Percentiles rank a stretch among this genome's conserved stretches.
Conservation (phyloP, 2,888 invertebrate genomes). For the Volucella inflata region DNA sequence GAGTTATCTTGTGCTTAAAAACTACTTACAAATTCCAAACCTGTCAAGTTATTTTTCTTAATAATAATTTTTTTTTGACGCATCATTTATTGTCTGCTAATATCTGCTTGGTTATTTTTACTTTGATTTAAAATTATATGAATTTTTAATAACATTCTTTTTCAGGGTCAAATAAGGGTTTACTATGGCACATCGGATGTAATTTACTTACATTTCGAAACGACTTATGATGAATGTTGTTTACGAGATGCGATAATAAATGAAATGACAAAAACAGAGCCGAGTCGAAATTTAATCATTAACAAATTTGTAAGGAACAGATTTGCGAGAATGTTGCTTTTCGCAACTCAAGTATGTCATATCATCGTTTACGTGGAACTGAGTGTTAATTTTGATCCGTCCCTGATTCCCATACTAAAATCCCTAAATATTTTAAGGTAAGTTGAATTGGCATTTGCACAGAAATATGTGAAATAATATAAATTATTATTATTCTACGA, state of each 20-base stretch:
- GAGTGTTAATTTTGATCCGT: slow-evolving; percentile 88
- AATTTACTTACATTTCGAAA: slow-evolving; percentile 85
- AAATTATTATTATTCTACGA: too few species aligned
- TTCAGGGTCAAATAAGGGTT: slow-evolving; percentile 86
- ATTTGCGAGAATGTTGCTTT: slow-evolving; percentile 88
- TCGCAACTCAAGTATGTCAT: slow-evolving; percentile 92
- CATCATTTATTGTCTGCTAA: too few species aligned
- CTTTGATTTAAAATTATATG: slow-evolving; percentile 1
- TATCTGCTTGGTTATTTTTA: not conserved
- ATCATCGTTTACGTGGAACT: slow-evolving; percentile 87
- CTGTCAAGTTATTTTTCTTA: too few species aligned
- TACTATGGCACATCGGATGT: slow-evolving; percentile 85
- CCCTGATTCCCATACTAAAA: slow-evolving; percentile 91
- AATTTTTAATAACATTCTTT: slow-evolving; percentile 22
- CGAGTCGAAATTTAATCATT: slow-evolving; percentile 80
- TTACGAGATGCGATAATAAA: slow-evolving; percentile 78
- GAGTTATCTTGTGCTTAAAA: too few species aligned
- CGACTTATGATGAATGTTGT: slow-evolving; percentile 81
- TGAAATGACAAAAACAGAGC: slow-evolving; percentile 81
- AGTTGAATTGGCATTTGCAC: slow-evolving; percentile 49
- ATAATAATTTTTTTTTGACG: too few species aligned
- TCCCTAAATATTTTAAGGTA: slow-evolving; percentile 91
- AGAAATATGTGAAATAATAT: too few species aligned
- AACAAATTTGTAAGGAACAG: slow-evolving; percentile 80
- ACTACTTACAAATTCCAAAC: too few species aligned